These are phyloP conservation scores for Stramonita haemastoma DNA, from an alignment of 2,888 invertebrate species.

Conservation along the genomic window DNA sequence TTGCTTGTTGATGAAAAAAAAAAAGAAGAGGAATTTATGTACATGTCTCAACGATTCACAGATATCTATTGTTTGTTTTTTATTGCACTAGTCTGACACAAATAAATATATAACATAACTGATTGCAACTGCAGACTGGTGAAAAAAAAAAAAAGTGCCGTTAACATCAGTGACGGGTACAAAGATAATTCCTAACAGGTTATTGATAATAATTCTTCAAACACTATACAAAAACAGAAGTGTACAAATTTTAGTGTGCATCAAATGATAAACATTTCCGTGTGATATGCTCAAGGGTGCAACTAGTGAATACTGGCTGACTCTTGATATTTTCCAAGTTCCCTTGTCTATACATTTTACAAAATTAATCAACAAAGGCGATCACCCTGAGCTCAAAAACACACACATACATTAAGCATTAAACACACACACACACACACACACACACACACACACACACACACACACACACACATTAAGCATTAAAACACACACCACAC, in stretches of 20 bases:
- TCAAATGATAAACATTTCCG: not conserved
- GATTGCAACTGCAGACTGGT: not conserved
- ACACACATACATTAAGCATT: too few relatives aligned
- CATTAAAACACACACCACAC: too few relatives aligned
- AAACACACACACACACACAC: too few relatives aligned
- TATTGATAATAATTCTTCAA: not conserved
- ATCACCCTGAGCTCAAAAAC: too few relatives aligned
- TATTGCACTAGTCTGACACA: constrained; percentile 6
- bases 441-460: too few relatives aligned
- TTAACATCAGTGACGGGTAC: not conserved
- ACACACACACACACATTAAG: too few relatives aligned
- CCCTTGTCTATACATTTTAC: too few relatives aligned
- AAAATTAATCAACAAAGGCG: too few relatives aligned
- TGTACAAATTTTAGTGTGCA: constrained; percentile 4
- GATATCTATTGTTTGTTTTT: not conserved
- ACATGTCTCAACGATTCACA: not conserved
- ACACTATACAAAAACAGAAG: not conserved
- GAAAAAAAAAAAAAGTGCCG: not conserved
- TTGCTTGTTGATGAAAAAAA: not conserved
- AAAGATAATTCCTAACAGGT: not conserved
- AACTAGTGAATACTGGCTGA: too few relatives aligned
- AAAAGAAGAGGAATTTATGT: not conserved
- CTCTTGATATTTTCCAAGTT: too few relatives aligned
- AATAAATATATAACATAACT: not conserved
- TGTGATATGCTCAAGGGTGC: too few relatives aligned